Percentiles rank a stretch among this genome's conserved stretches.
Evolutionary conservation across 2,888 invertebrate species (phyloP).

Genomic region (Acleris laterana): DNA sequence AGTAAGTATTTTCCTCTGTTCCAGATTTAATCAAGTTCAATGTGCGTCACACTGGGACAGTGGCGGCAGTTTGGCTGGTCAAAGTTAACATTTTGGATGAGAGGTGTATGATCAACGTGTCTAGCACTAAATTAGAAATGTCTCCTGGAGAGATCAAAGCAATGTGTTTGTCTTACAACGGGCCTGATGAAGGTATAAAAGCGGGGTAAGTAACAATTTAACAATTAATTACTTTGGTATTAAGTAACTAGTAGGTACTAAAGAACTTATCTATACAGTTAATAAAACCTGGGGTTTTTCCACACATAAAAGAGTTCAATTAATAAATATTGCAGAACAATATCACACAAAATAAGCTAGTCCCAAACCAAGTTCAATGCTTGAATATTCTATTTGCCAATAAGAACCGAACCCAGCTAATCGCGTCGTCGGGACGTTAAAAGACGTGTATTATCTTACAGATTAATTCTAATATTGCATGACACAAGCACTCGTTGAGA

Average conservation of each 20-base stretch:
- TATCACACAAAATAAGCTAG: no score
- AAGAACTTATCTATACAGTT: no score
- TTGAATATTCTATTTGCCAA: no score
- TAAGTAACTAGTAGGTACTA: neutral
- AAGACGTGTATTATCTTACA: no score
- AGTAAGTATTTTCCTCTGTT: constrained; percentile 39
- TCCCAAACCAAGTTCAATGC: no score
- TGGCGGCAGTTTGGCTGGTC: constrained; percentile 64
- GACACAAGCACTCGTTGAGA: no score
- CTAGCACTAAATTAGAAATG: constrained; percentile 60
- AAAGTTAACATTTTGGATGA: constrained; percentile 53
- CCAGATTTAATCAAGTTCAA: constrained; percentile 61
- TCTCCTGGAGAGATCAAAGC: constrained; percentile 53
- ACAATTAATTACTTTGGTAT: neutral
- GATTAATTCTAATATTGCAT: no score
- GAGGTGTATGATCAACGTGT: constrained; percentile 55
- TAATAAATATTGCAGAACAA: no score
- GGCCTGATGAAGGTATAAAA: constrained; percentile 53
- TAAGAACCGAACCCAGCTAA: no score
- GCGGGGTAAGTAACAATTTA: constrained; percentile 60
- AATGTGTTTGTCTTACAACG: constrained; percentile 58
- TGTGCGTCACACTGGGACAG: constrained; percentile 61
- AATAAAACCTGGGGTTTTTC: no score
- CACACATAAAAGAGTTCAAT: no score
- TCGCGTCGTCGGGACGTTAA: no score